phyloP scores from a whole-genome alignment of 1,140 invertebrate species.

The Bicyclus anynana region DNA sequence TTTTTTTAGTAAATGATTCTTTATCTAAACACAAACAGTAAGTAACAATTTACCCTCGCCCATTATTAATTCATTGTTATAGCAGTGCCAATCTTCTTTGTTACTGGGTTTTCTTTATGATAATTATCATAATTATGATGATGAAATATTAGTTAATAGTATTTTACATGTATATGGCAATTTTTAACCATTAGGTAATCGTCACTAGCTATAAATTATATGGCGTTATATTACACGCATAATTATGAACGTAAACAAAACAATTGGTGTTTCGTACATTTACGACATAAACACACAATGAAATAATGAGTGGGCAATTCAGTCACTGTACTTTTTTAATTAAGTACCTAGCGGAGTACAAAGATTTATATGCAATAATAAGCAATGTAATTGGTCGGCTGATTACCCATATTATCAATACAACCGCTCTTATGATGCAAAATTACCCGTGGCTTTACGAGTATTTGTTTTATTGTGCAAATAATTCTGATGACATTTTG shows the following conservation, averaged over 20 bases:
- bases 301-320: background rate
- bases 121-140: too few species aligned
- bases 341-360: background rate
- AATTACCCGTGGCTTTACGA: background rate
- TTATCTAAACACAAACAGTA: too few species aligned
- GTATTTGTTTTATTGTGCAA: conserved; percentile 6
- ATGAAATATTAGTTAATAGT: too few species aligned
- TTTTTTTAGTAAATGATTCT: too few species aligned
- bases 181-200: too few species aligned
- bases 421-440: background rate
- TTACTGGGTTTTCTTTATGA: too few species aligned
- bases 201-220: too few species aligned
- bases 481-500: conserved; percentile 3
- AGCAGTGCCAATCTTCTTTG: too few species aligned
- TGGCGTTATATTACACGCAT: too few species aligned
- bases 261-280: background rate
- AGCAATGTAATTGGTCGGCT: background rate
- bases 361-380: background rate
- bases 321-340: background rate
- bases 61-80: too few species aligned
- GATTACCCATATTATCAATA: conserved; percentile 6
- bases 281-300: background rate
- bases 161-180: too few species aligned
- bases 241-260: background rate
- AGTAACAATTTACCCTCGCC: too few species aligned